These are phyloP conservation scores for Amphiura filiformis DNA, from an alignment of 35 echinoderm and acorn worm species.

Conservation along the genomic window DNA sequence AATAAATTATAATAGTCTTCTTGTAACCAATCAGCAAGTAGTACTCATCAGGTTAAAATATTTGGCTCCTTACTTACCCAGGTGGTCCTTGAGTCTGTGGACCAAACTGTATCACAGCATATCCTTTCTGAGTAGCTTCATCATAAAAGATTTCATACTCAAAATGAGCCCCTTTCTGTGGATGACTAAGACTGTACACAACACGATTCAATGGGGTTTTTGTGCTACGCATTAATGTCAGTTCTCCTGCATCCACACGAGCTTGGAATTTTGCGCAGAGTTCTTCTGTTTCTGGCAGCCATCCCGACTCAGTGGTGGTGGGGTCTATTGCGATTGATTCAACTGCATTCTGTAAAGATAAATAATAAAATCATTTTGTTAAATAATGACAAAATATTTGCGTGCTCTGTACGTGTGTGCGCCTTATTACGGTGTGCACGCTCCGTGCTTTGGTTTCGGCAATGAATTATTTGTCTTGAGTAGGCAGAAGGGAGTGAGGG, in stretches of 20 bases:
- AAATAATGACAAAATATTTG: too few relatives aligned
- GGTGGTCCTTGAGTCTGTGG: background rate
- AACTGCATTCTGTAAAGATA: background rate
- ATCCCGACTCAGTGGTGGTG: background rate
- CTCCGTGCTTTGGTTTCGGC: too few relatives aligned
- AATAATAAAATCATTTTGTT: too few relatives aligned
- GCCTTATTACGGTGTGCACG: too few relatives aligned
- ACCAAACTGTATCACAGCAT: background rate
- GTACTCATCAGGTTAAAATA: too few relatives aligned
- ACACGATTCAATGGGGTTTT: background rate
- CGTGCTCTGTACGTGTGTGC: too few relatives aligned
- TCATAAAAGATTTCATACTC: background rate
- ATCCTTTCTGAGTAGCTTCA: background rate
- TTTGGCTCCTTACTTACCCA: background rate
- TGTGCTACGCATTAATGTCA: background rate
- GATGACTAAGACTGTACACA: background rate
- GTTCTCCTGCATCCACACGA: background rate
- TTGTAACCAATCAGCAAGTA: too few relatives aligned
- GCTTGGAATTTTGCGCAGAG: background rate
- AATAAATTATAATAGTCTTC: too few relatives aligned
- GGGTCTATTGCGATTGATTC: background rate
- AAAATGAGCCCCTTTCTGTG: background rate
- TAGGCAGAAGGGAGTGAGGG: too few relatives aligned
- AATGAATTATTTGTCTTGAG: too few relatives aligned
- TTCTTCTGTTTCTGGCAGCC: background rate